Base-by-base conservation (phyloP, 2,797 vertebrate genomes). In the Crax fasciolata region DNA sequence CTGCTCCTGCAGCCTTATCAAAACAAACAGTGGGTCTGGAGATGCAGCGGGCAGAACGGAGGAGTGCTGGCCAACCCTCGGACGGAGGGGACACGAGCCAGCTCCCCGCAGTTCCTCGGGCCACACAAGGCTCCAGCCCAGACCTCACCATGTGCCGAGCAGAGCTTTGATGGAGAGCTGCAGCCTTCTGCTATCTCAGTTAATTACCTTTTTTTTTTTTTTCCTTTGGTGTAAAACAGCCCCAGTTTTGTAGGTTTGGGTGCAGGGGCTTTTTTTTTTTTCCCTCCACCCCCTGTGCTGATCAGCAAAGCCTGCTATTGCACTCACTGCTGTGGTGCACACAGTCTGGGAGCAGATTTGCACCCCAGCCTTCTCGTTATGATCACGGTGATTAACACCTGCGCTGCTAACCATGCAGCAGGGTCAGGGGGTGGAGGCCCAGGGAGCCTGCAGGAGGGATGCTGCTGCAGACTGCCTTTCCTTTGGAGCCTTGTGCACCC, bases 1-100 rank as follows among this genome's bases (percentile, higher is more conserved):
- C 54, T 82, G 39, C 54, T 90, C 82, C 92, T 72, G 94, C 79
- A 92, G 52, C 7, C 38, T 9, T 12, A 61, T 55, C 87, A 87
- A 95, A 92, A 35, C 28, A 89, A 89, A 86, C 35, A 68, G 43
- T 11, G 23, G 20, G 35, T 52, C 74, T 84, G 61, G 61, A 87
- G 89, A 87, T 84, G 58, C 62, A 71, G 54, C 66, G 35, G 79
- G 57, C 71, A 92, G 44, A 46, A 57, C 44, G 44, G 27, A 38
- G 57, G 4, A 52, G 51, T 1, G 4, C 68, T 43, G 81, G 61
- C 74, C 66, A 41, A 24, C 20, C 55, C 48, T 30, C 3, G 2
- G 61, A 35, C 43, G 0, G 25, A 38, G 58, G 44, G 49, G 66
- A 32, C 32, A 16, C 0, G 30, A 87, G 75, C 83, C 85, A 89